Percentiles rank a stretch among this genome's conserved stretches.
These are phyloP conservation scores for Formica selysi DNA, from an alignment of 1,140 invertebrate species.

Conservation along the genomic window DNA sequence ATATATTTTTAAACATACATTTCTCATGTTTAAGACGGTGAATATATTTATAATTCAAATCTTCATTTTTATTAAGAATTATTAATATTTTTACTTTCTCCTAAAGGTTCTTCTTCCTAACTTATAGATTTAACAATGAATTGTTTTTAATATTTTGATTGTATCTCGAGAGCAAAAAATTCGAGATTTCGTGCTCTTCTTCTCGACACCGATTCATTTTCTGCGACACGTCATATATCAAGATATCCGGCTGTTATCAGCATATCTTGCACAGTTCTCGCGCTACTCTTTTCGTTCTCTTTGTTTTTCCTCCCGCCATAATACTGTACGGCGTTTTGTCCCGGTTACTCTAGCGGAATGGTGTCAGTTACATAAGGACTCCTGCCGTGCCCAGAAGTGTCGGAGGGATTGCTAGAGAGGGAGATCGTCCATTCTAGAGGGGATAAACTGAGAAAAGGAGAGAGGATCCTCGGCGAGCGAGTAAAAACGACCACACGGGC, in stretches of 20 bases:
- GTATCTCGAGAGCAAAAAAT: background rate
- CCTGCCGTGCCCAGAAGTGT: constrained; percentile 82
- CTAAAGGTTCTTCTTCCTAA: background rate
- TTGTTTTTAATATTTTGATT: background rate
- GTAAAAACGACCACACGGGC: constrained; percentile 44
- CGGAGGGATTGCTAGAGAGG: constrained; percentile 78
- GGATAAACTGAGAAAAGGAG: constrained; percentile 65
- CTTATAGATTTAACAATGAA: background rate
- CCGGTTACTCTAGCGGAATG: constrained; percentile 82
- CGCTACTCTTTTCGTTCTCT: constrained; percentile 36
- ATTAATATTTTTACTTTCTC: background rate
- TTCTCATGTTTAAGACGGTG: background rate
- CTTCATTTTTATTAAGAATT: background rate
- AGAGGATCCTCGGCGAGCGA: constrained; percentile 60
- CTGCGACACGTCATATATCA: background rate
- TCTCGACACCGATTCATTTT: background rate
- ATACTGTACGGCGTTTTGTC: constrained; percentile 79
- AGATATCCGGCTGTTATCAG: constrained; percentile 38
- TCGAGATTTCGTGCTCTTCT: background rate
- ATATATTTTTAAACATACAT: background rate
- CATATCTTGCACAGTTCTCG: constrained; percentile 43
- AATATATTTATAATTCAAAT: background rate
- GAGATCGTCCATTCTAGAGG: constrained; percentile 46
- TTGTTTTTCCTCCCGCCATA: constrained; percentile 75
- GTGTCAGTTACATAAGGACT: constrained; percentile 85